phyloP scores from a whole-genome alignment of 2,888 invertebrate species.

The Oscheius sp. region DNA sequence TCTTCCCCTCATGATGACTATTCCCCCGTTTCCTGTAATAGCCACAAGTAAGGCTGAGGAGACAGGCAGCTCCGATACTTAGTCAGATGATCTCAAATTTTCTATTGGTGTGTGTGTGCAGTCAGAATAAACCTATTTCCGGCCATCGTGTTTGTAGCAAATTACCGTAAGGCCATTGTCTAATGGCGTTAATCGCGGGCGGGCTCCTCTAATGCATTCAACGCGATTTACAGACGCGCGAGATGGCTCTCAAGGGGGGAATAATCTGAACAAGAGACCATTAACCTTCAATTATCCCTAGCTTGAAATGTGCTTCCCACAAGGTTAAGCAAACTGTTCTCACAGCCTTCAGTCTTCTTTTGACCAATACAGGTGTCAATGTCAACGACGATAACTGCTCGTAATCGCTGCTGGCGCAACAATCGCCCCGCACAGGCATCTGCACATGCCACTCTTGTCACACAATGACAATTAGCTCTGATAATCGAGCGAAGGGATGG shows the following conservation, averaged over 20 bases:
- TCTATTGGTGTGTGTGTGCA: constrained; percentile 27
- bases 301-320: background rate
- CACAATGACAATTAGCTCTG: background rate
- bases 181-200: constrained; percentile 29
- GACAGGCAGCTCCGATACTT: constrained; percentile 1
- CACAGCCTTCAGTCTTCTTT: constrained; percentile 1
- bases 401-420: constrained; percentile 35
- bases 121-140: constrained; percentile 27
- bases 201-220: constrained; percentile 11
- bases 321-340: constrained; percentile 18
- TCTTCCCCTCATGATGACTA: constrained; percentile 30
- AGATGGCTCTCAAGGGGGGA: background rate
- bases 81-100: constrained; percentile 33
- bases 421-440: constrained; percentile 21
- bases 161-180: constrained; percentile 23
- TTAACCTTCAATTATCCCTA: no score
- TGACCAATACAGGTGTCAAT: constrained; percentile 3
- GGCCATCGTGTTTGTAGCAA: constrained; percentile 6
- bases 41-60: constrained; percentile 3
- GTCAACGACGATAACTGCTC: constrained; percentile 31
- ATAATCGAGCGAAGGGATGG: background rate
- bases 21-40: constrained; percentile 19
- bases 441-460: background rate
- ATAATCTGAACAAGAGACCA: background rate
- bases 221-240: background rate